Percentiles rank a stretch among this genome's conserved stretches.
Evolutionary conservation across 1,140 invertebrate species (phyloP).

Genomic region (Drosophila kohkoa): DNA sequence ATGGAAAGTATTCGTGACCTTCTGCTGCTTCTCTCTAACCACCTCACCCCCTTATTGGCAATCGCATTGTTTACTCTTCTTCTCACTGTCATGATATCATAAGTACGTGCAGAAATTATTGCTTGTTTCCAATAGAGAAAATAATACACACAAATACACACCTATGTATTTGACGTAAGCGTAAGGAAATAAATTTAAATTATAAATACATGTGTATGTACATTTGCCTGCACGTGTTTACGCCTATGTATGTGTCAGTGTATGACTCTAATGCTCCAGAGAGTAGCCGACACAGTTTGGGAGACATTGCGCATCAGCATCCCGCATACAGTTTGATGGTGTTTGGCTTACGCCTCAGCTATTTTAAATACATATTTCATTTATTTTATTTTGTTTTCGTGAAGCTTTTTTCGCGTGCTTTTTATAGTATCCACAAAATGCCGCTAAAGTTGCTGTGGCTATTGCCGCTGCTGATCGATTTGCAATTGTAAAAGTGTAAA

Average conservation of each 20-base stretch:
- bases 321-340: constrained; percentile 16
- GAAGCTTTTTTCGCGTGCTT: constrained; percentile 4
- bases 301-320: not conserved
- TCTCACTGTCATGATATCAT: constrained; percentile 24
- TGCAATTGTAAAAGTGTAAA: not conserved
- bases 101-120: constrained; percentile 37
- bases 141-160: not conserved
- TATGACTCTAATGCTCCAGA: not conserved
- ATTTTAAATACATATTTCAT: constrained; percentile 5
- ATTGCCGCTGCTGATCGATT: not conserved
- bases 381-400: not conserved
- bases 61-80: constrained; percentile 29
- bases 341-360: not conserved
- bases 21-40: constrained; percentile 1
- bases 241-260: not conserved
- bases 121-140: constrained; percentile 27
- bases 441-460: not conserved
- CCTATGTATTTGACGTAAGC: constrained; percentile 59
- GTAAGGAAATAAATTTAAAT: constrained; percentile 40
- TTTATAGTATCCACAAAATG: constrained; percentile 11
- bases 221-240: not conserved
- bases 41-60: not conserved
- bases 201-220: constrained; percentile 6
- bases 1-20: constrained; percentile 11
- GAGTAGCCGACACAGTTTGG: constrained; percentile 1